Evolutionary conservation across 2,888 invertebrate species (phyloP), one percentile per base, ranked within the genome.

Genomic region (Orthosia gothica): DNA sequence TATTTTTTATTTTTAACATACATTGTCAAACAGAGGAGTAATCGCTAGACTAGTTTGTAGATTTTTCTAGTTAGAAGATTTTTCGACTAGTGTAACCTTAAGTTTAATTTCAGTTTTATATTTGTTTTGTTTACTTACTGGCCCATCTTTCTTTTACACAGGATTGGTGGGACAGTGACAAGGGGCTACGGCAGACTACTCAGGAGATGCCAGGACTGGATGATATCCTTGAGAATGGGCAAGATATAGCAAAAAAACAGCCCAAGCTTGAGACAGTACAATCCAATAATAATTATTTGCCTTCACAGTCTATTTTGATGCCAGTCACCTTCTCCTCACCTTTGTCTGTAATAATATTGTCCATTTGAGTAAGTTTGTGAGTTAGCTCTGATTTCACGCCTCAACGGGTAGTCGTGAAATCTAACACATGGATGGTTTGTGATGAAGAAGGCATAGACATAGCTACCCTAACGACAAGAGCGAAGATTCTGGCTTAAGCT

Each of bases 371-470:
- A 57, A 26, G 26, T 26, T 40, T 76, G 4, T 45, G 45, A 79
- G 47, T 70, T 49, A 59, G 45, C 40, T 77, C 23, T 59, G 70
- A 32, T 59, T 54, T 49, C 52, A 59, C 59, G 18, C 79, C 70
- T 75, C 52, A 79, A 2, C 18, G 40, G 70, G 54, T 70, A 70
- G 13, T 49, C 23, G 32, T 70, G 52, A 70, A 78, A 78, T 59
- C 15, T 52, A 45, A 58, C 74, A 70, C 78, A 47, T 58, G 70
- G n/a, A 15, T 79, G 52, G 47, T 23, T 68, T 77, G 68, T 23
- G 23, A 58, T 9, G 50, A 26, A 67, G 13, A 47, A 3, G 13
- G n/a, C 18, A 45, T 57, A 45, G 3, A 45, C 20, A 59, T 11
- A 23, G 9, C 18, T 52, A 50, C 26, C 16, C 47, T 45, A 15